Conservation (phyloP, 1,140 invertebrate genomes). For the Chrysomallon squamiferum region DNA sequence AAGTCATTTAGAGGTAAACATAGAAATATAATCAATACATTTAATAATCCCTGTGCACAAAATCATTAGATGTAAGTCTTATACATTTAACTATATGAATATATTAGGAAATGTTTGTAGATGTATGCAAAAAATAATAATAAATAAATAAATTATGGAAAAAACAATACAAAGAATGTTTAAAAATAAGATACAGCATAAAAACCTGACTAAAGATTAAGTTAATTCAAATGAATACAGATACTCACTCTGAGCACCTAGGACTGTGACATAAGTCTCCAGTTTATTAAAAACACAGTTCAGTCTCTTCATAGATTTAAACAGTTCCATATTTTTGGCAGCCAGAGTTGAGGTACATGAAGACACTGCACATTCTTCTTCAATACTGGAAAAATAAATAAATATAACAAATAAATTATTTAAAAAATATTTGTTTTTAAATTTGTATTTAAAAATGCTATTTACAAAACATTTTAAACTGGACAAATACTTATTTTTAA, state of each 20-base stretch:
- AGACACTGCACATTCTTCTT: constrained; percentile 58
- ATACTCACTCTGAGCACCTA: constrained; percentile 56
- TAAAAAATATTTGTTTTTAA: constrained; percentile 1
- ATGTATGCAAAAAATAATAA: no score
- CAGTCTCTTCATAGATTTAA: constrained; percentile 45
- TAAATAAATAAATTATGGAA: no score
- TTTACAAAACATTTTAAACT: not conserved
- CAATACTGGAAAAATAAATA: constrained; percentile 45
- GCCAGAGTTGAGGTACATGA: constrained; percentile 52
- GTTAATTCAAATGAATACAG: no score
- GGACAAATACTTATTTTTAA: not conserved
- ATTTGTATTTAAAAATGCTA: not conserved
- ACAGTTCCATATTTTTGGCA: constrained; percentile 53
- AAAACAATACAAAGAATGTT: no score
- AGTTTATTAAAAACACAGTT: constrained; percentile 49
- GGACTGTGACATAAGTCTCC: constrained; percentile 48
- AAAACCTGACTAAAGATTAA: no score
- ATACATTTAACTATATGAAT: no score
- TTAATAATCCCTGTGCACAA: no score
- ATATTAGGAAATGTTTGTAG: no score
- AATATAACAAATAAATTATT: not conserved
- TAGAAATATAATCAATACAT: no score
- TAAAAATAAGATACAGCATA: no score
- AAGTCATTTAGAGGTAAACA: no score
- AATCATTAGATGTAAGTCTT: no score